Base-by-base conservation (phyloP, 2,113 vertebrate species). In the Peromyscus leucopus region DNA sequence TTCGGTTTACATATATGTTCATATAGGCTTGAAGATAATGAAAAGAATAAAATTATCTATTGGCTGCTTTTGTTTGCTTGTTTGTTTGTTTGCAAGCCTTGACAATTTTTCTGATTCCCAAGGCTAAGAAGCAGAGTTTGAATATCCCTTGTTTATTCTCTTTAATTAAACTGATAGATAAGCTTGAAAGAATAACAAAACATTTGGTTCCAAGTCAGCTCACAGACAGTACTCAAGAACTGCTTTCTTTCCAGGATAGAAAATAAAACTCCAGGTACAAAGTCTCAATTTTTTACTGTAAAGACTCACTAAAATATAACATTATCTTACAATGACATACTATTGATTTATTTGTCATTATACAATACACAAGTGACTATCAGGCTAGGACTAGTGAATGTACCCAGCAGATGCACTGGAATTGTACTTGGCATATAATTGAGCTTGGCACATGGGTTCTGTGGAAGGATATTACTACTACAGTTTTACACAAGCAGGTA, bases 371-470 rank as follows among this genome's bases (percentile, higher is more conserved):
- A 74, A 86, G 63, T 92, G 88, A 80, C 59, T 79, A 36, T 72
- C 76, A 89, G 67, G 59, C 90, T 97, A 48, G 93, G 92, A 82
- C 88, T 63, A 94, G 71, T 69, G 31, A 75, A 36, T 78, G 33
- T 61, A 87, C 28, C 39, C 36, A 95, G 84, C 87, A 93, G 93
- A 95, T 93, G 79, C 2, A 0, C 48, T 89, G 93, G 46, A 86
- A 92, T 74, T 94, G 51, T 94, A 91, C 39, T 91, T 83, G 85
- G 85, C 91, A 85, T 80, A 87, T 97, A 97, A 93, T 57, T 96
- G 94, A 74, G 88, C 46, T 82, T 55, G 46, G 57, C 90, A 72
- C 83, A 93, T 0, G 0, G 42, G 12, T 89, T 96, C 48, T 48
- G n/a, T 92, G 79, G 79, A 87, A 76, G 46, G 59, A 74, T 96